phyloP scores from a whole-genome alignment of 2,797 vertebrate genomes.

The Synaphobranchus kaupii region DNA sequence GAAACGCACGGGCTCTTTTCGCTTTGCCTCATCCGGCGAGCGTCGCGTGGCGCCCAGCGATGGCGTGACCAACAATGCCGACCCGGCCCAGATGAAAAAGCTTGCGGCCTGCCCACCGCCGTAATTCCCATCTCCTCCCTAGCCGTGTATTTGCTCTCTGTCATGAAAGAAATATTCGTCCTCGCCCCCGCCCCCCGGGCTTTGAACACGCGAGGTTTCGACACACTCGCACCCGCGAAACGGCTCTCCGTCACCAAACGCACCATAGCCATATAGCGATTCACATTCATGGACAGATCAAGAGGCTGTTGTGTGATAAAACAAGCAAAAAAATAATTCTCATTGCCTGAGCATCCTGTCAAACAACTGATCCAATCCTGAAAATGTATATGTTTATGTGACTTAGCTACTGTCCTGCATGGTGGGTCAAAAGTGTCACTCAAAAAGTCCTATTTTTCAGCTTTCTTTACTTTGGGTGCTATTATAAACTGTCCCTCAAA shows the following conservation, averaged over 20 bases:
- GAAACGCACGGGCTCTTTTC: neutral
- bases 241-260: slow-evolving; percentile 30
- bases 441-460: neutral
- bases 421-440: neutral
- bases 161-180: slow-evolving; percentile 44
- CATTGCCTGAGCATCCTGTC: neutral
- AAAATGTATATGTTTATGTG: neutral
- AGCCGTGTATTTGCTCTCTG: slow-evolving; percentile 34
- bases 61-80: slow-evolving; percentile 47
- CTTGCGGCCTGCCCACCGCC: slow-evolving; percentile 40
- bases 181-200: slow-evolving; percentile 37
- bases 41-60: slow-evolving; percentile 50
- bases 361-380: neutral
- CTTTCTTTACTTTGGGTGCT: neutral
- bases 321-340: neutral
- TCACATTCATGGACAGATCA: slow-evolving; percentile 27
- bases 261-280: slow-evolving; percentile 17
- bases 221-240: slow-evolving; percentile 20
- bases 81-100: slow-evolving; percentile 40
- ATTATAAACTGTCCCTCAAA: neutral
- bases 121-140: slow-evolving; percentile 28
- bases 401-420: neutral
- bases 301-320: neutral
- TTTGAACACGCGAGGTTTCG: slow-evolving; percentile 40
- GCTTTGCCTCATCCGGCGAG: slow-evolving; percentile 1